phyloP scores from a whole-genome alignment of 2,888 invertebrate genomes.

The Pristionchus fissidentatus region DNA sequence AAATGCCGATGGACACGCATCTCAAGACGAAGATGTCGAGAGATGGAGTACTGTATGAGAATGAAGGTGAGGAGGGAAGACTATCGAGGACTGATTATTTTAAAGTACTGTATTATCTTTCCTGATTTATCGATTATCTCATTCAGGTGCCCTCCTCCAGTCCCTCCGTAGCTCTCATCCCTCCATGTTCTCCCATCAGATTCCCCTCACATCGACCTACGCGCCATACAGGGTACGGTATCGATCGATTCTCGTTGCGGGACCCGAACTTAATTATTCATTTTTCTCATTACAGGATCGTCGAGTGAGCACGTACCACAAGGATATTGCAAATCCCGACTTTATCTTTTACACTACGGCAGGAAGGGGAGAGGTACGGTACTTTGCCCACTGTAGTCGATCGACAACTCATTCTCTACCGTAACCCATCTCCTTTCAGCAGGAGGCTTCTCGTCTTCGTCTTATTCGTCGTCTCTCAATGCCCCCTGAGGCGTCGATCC shows the following conservation, averaged over 20 bases:
- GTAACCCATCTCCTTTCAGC: not conserved
- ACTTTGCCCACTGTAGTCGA: not conserved
- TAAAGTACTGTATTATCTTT: too few species aligned
- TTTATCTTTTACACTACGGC: slow-evolving; percentile 66
- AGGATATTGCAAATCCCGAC: slow-evolving; percentile 63
- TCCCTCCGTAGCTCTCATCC: not conserved
- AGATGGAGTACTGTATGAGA: not conserved
- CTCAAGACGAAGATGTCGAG: slow-evolving; percentile 14
- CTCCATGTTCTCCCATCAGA: slow-evolving; percentile 8
- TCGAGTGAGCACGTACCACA: slow-evolving; percentile 64
- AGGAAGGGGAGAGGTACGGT: slow-evolving; percentile 29
- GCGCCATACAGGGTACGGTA: slow-evolving; percentile 32
- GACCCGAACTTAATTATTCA: not conserved
- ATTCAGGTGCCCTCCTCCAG: not conserved
- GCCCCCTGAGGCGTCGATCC: not conserved
- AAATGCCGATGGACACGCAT: slow-evolving; percentile 10
- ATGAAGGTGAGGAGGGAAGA: not conserved
- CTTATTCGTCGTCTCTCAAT: slow-evolving; percentile 6
- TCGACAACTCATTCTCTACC: not conserved
- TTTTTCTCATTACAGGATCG: slow-evolving; percentile 11
- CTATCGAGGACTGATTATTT: not conserved
- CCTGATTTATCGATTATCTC: not conserved
- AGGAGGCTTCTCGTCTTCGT: slow-evolving; percentile 11
- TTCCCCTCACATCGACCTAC: slow-evolving; percentile 29
- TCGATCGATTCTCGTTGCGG: not conserved